phyloP scores from a whole-genome alignment of 1,140 invertebrate genomes.

The Lepidurus arcticus region DNA sequence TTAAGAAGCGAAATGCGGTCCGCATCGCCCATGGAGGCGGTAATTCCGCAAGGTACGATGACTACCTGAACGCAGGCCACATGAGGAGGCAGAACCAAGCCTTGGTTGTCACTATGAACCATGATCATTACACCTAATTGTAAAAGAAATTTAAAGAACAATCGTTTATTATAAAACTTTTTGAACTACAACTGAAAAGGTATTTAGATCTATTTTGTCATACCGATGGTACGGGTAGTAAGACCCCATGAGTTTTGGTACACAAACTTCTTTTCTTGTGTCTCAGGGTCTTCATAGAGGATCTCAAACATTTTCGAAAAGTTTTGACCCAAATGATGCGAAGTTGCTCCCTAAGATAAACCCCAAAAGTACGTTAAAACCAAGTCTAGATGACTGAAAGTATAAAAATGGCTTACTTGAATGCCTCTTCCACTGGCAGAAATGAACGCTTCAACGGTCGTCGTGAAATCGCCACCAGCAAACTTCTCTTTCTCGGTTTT shows the following conservation, averaged over 20 bases:
- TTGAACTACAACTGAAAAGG: neutral
- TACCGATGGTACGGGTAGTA: constrained; percentile 89
- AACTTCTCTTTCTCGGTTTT: constrained; percentile 99
- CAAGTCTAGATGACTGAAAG: neutral
- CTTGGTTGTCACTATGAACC: constrained; percentile 95
- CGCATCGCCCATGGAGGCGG: constrained; percentile 64
- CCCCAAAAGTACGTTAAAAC: neutral
- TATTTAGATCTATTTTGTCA: constrained; percentile 38
- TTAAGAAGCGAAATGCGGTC: constrained; percentile 62
- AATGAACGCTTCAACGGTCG: constrained; percentile 93
- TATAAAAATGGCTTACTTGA: constrained; percentile 53
- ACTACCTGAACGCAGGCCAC: constrained; percentile 77
- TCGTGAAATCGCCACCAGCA: constrained; percentile 95
- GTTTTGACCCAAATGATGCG: constrained; percentile 97
- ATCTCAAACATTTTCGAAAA: constrained; percentile 99
- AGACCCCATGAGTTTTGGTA: constrained; percentile 99
- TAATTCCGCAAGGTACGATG: constrained; percentile 95
- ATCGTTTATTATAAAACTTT: neutral
- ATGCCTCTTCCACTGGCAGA: constrained; percentile 90
- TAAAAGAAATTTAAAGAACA: neutral
- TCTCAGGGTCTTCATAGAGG: constrained; percentile 84
- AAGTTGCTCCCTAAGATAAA: constrained; percentile 73
- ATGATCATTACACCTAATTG: constrained; percentile 80
- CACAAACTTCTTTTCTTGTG: constrained; percentile 79
- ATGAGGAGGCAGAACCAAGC: constrained; percentile 88